A percentile compares a stretch with the other conserved stretches of the same genome.
These are phyloP conservation scores for Arenaria interpres DNA, from an alignment of 2,113 vertebrate species.

Conservation along the genomic window DNA sequence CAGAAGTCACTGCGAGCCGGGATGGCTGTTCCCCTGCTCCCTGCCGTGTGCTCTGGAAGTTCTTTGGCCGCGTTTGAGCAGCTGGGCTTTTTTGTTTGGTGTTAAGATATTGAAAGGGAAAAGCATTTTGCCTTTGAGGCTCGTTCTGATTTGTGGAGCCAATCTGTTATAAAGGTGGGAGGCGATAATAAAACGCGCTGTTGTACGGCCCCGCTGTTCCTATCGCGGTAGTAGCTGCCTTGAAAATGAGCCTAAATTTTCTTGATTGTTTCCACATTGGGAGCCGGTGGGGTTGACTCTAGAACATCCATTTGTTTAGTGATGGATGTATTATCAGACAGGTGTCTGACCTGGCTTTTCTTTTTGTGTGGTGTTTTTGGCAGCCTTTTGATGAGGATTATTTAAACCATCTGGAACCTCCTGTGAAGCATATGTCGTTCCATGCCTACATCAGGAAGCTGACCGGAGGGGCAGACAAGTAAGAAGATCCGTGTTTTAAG, in stretches of 20 bases:
- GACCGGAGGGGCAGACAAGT: slow-evolving; percentile 97
- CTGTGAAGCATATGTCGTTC: slow-evolving; percentile 99
- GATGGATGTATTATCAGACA: not conserved
- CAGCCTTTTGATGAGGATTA: slow-evolving; percentile 99
- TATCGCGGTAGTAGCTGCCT: slow-evolving; percentile 18
- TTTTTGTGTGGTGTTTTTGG: slow-evolving; percentile 22
- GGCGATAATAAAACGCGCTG: not conserved
- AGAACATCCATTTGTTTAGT: slow-evolving; percentile 34
- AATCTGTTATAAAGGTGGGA: not conserved
- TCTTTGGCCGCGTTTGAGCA: not conserved
- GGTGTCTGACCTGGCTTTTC: slow-evolving; percentile 27
- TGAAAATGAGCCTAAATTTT: slow-evolving; percentile 5
- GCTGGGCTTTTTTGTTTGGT: slow-evolving; percentile 21
- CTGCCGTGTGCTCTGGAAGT: not conserved
- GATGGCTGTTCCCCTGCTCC: not conserved
- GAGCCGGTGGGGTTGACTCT: not conserved
- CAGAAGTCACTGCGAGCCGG: not conserved
- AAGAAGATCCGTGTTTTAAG: slow-evolving; percentile 58
- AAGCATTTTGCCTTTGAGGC: not conserved
- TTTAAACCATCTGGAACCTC: slow-evolving; percentile 96
- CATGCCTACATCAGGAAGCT: slow-evolving; percentile 98
- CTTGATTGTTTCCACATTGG: slow-evolving; percentile 35
- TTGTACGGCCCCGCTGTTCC: not conserved
- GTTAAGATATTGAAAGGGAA: not conserved
- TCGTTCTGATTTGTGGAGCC: slow-evolving; percentile 15